A percentile compares a stretch with the other conserved stretches of the same genome.
Conservation (phyloP, 1,140 invertebrate species). For the Anastrepha ludens region DNA sequence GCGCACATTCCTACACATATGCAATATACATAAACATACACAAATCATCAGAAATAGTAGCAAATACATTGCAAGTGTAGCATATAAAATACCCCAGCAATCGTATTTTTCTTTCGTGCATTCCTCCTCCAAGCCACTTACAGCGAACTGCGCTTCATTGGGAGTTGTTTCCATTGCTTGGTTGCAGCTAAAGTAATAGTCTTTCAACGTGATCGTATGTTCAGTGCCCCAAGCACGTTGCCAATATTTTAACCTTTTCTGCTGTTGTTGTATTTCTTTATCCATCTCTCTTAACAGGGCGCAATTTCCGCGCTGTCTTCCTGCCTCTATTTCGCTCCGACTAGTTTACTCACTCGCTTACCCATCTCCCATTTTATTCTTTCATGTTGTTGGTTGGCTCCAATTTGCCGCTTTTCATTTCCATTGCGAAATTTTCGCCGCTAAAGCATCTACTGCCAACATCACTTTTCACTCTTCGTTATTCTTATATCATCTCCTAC, state of each 20-base stretch:
- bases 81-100: background rate
- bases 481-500: conserved; percentile 27
- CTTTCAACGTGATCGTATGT: conserved; percentile 38
- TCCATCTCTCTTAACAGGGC: background rate
- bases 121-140: background rate
- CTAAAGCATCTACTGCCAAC: background rate
- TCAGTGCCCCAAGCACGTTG: conserved; percentile 51
- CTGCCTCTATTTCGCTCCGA: too few relatives aligned
- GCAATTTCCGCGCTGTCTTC: background rate
- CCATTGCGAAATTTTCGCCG: background rate
- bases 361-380: too few relatives aligned
- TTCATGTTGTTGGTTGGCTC: background rate
- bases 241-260: conserved; percentile 9
- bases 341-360: too few relatives aligned
- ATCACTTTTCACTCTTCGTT: background rate
- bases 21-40: background rate
- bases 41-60: background rate
- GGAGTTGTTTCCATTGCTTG: background rate
- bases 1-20: background rate
- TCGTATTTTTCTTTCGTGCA: background rate
- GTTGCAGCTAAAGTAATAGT: conserved; percentile 39
- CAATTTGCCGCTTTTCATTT: background rate
- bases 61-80: background rate
- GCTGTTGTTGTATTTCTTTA: background rate
- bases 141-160: background rate